Evolutionary conservation across 2,797 vertebrate genomes (phyloP).

Genomic region (Eospalax fontanierii): DNA sequence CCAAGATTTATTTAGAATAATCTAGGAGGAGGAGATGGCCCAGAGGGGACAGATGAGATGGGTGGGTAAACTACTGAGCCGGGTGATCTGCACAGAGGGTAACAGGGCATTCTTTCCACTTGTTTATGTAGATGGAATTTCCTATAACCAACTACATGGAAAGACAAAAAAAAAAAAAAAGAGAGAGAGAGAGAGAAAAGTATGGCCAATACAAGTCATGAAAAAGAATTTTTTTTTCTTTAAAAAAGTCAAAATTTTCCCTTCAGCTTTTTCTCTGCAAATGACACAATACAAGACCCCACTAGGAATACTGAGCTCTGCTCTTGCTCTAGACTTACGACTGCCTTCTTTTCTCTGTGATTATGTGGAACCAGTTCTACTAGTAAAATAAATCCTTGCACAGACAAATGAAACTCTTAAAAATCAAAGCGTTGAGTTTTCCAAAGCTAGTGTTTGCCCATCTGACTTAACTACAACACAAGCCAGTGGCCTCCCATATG

Average conservation of each 20-base stretch:
- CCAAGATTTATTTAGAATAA: conserved; percentile 57
- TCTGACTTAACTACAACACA: conserved; percentile 52
- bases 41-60: neutral
- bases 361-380: neutral
- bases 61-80: neutral
- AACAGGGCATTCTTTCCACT: conserved; percentile 25
- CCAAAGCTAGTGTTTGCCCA: neutral
- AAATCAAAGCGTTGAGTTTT: conserved; percentile 24
- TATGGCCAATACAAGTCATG: neutral
- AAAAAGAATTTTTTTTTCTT: too few species aligned
- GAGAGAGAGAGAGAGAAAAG: conserved; percentile 13
- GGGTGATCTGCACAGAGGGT: neutral
- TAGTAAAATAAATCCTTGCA: conserved; percentile 50
- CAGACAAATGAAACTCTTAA: conserved; percentile 42
- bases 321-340: conserved; percentile 23
- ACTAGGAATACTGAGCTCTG: conserved; percentile 52
- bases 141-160: conserved; percentile 45
- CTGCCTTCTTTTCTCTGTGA: conserved; percentile 21
- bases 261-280: conserved; percentile 52
- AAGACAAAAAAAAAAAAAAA: too few species aligned
- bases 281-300: neutral
- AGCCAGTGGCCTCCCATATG: neutral
- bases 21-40: neutral
- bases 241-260: neutral
- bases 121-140: conserved; percentile 48